Evolutionary conservation across 2,888 invertebrate species (phyloP), one percentile per base, ranked within the genome.

Genomic region (Steinernema carpocapsae): DNA sequence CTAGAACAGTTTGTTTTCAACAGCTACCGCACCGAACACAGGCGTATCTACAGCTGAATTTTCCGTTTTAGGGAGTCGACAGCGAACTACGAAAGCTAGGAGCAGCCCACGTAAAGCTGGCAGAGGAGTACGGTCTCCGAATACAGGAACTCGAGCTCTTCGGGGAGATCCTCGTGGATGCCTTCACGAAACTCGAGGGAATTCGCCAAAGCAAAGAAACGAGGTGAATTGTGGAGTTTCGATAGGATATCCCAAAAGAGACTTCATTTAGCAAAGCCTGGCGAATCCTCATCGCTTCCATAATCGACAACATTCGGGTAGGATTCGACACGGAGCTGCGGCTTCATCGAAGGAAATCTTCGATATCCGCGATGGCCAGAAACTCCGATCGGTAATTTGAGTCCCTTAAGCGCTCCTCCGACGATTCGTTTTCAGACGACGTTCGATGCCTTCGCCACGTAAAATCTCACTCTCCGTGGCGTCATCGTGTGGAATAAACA

Each of bases 191-290:
- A 74, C 78, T 85, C 71, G 85, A 85, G 72, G 85, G 85, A 17
- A 80, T 85, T 37, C 80, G 81, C 26, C 83, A 86, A 56, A 83
- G 82, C 76, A 85, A 85, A 72, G 85, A 85, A 72, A 80, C 84
- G 2, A 84, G 81, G 79, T 82, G 71, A 70, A 74, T 37, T 32
- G 14, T 17, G 43, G 17, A 2, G 17, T 19, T 7, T 26, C 0
- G 22, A 12, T 17, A 17, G n/a, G 42, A 42, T 22, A 22, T 43
- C 14, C 10, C 43, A 43, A 24, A 51, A 48, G n/a, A 17, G 46
- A 71, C 26, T 71, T 71, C n/a, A n/a, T n/a, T n/a, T 17, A 83
- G 83, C 52, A 78, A 83, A 45, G 83, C 84, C 0, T 85, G 85
- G 85, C 75, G 85, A 37, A 77, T 82, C 17, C 75, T 85, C 64